Percentiles rank a stretch among this genome's conserved stretches.
These are phyloP conservation scores for Crocidura indochinensis DNA, from an alignment of 2,797 vertebrate genomes.

Conservation along the genomic window DNA sequence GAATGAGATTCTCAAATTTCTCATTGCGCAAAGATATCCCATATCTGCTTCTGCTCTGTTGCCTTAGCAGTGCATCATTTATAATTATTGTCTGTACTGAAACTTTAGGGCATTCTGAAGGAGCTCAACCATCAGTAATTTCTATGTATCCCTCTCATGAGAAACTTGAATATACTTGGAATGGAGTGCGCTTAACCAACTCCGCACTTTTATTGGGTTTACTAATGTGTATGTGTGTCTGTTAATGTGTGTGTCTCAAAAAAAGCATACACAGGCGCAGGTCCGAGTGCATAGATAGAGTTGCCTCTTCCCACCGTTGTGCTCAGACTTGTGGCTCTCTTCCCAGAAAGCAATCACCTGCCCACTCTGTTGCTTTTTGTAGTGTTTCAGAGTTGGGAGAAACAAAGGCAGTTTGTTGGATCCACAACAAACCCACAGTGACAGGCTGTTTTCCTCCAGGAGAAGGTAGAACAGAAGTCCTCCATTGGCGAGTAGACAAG, in stretches of 20 bases:
- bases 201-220: slow-evolving; percentile 49
- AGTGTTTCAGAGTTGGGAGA: slow-evolving; percentile 78
- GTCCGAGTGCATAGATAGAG: slow-evolving; percentile 49
- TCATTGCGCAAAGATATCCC: slow-evolving; percentile 56
- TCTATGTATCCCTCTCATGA: slow-evolving; percentile 47
- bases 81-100: slow-evolving; percentile 52
- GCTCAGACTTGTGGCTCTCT: slow-evolving; percentile 76
- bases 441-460: slow-evolving; percentile 79
- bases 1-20: slow-evolving; percentile 62
- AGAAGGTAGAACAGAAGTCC: slow-evolving; percentile 70
- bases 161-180: slow-evolving; percentile 69
- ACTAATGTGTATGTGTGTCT: neutral
- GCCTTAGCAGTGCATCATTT: slow-evolving; percentile 56
- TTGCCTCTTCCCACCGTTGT: slow-evolving; percentile 66
- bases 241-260: slow-evolving; percentile 7
- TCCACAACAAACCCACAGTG: slow-evolving; percentile 79
- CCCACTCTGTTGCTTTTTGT: slow-evolving; percentile 83
- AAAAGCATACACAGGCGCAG: slow-evolving; percentile 44
- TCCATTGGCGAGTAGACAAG: slow-evolving; percentile 32
- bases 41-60: slow-evolving; percentile 71
- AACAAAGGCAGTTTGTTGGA: slow-evolving; percentile 85
- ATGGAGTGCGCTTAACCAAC: neutral
- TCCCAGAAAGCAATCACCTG: slow-evolving; percentile 85
- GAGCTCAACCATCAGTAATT: neutral
- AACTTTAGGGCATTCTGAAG: slow-evolving; percentile 43